Conservation (phyloP, 2,888 invertebrate species). For the Balanococcus diminutus region DNA sequence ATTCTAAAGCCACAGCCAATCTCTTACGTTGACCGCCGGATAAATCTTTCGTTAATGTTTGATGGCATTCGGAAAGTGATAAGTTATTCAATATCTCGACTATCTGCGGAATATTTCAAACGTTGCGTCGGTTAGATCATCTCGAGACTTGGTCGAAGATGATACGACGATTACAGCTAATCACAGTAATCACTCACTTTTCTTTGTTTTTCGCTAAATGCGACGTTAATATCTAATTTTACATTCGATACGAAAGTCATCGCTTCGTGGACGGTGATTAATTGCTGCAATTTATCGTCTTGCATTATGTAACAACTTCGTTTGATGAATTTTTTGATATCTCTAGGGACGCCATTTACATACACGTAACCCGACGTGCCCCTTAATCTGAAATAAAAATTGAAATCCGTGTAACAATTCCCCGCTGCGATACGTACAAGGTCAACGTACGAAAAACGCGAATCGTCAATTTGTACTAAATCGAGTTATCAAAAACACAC, state of each 20-base stretch:
- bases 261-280: constrained; percentile 83
- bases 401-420: neutral
- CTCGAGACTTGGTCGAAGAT: neutral
- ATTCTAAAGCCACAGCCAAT: constrained; percentile 86
- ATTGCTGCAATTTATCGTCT: constrained; percentile 79
- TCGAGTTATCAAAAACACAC: neutral
- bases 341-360: neutral
- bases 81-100: constrained; percentile 79
- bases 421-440: neutral
- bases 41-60: constrained; percentile 73
- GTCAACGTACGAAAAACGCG: neutral
- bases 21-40: constrained; percentile 92
- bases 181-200: constrained; percentile 73
- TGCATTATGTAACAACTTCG: constrained; percentile 82
- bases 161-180: constrained; percentile 59
- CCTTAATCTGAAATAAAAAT: neutral
- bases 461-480: neutral
- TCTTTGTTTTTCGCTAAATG: constrained; percentile 67
- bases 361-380: constrained; percentile 39
- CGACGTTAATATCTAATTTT: constrained; percentile 75
- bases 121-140: neutral
- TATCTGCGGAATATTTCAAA: constrained; percentile 66
- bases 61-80: constrained; percentile 70
- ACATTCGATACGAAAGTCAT: constrained; percentile 86
- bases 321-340: constrained; percentile 60